These are phyloP conservation scores for Myxocyprinus asiaticus DNA, from an alignment of 2,113 vertebrate species.

Conservation along the genomic window DNA sequence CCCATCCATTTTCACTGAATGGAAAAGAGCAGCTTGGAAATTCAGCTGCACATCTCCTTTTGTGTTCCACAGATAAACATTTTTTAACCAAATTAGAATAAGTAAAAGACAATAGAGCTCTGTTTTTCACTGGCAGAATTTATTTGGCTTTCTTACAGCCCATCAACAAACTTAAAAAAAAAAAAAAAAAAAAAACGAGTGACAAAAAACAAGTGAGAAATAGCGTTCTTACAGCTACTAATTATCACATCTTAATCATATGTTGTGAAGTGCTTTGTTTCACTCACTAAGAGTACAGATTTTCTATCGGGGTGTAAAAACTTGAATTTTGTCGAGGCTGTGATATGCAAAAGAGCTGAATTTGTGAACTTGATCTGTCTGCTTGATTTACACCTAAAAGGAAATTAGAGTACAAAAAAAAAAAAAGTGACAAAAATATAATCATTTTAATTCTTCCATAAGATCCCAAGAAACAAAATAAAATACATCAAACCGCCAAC, in stretches of 20 bases:
- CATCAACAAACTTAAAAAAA: not conserved
- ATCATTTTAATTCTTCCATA: not conserved
- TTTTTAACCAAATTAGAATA: too few species aligned
- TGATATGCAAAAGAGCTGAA: not conserved
- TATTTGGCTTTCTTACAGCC: not conserved
- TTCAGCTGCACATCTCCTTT: too few species aligned
- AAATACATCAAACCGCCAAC: too few species aligned
- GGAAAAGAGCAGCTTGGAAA: too few species aligned
- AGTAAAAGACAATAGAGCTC: too few species aligned
- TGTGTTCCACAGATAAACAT: too few species aligned
- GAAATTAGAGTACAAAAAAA: too few species aligned
- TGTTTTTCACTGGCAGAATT: not conserved
- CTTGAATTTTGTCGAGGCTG: not conserved
- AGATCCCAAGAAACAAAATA: too few species aligned
- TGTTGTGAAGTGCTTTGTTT: not conserved
- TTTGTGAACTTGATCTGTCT: not conserved
- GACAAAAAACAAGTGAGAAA: not conserved
- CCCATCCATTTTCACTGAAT: too few species aligned
- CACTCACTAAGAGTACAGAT: not conserved
- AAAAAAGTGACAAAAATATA: not conserved
- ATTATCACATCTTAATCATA: slow-evolving; percentile 8
- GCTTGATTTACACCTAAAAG: not conserved
- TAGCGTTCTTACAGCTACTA: not conserved
- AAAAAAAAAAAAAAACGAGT: not conserved
- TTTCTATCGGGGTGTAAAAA: not conserved